Conservation (phyloP, 2,888 invertebrate species). For the Dermolepida albohirtum region DNA sequence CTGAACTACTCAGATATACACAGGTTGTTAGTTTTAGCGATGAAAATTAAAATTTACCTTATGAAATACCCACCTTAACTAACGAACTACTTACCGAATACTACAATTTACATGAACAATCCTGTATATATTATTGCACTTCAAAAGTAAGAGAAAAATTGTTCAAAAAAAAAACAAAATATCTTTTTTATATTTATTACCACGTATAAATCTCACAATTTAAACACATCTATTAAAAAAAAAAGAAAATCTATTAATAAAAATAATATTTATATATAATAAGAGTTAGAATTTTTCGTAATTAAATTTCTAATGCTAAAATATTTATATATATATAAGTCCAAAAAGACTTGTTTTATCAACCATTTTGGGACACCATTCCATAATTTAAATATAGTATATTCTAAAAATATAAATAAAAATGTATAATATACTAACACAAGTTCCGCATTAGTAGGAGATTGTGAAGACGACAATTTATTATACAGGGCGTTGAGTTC, state of each 20-base stretch:
- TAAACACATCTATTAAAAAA: conserved; percentile 39
- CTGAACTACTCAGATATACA: conserved; percentile 16
- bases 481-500: conserved; percentile 27
- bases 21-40: conserved; percentile 18
- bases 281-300: conserved; percentile 22
- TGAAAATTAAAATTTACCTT: conserved; percentile 15
- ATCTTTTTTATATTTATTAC: conserved; percentile 38
- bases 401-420: conserved; percentile 27
- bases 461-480: conserved; percentile 14
- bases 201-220: conserved; percentile 41
- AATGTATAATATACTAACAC: conserved; percentile 25
- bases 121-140: conserved; percentile 34
- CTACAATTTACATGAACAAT: conserved; percentile 22
- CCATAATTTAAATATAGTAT: conserved; percentile 24
- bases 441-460: conserved; percentile 21
- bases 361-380: conserved; percentile 40
- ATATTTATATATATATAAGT: conserved; percentile 22
- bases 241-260: conserved; percentile 28
- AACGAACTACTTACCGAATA: conserved; percentile 17
- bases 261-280: conserved; percentile 18
- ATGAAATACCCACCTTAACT: conserved; percentile 23
- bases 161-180: conserved; percentile 4
- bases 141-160: background rate
- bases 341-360: conserved; percentile 35
- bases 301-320: conserved; percentile 12